Base-by-base conservation (phyloP, 2,888 invertebrate species). In the Apamea sordens region DNA sequence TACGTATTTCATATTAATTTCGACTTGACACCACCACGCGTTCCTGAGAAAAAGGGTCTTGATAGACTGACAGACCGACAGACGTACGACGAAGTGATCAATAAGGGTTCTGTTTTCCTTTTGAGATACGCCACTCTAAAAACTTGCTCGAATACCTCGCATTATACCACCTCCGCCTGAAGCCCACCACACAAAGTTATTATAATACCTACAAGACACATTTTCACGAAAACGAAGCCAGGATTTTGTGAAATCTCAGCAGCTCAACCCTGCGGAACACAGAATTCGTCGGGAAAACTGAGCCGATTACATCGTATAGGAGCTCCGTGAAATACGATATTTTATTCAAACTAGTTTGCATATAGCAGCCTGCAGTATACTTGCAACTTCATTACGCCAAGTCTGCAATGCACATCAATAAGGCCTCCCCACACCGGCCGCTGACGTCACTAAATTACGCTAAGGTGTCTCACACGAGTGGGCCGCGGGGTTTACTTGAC, bases 401-500 rank as follows among this genome's bases (percentile, higher is more conserved):
- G 81, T 69, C 88, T 85, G 77, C 85, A 85, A 73, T 71, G 86
- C 86, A 88, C 85, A 88, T 88, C 88, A 85, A 85, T 85, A 85
- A 85, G 75, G 77, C 67, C 75, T 67, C 50, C 65, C 85, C 80
- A 76, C 85, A 80, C 73, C 47, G 68, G 76, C 76, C 72, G 76
- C 70, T 85, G 85, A 85, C 85, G 77, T 85, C 75, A 68, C 77
- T 85, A 88, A 75, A 88, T 85, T 77, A 77, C 69, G 72, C 69
- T 80, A 80, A 85, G 86, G 85, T 88, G 88, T 87, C 80, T 85
- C 88, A 87, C 87, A 89, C 85, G 78, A 82, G 82, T 56, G 80
- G 89, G 89, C 88, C 88, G 88, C 89, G 88, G 86, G 80, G 79
- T 91, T 88, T 84, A 89, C 90, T 90, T 90, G 91, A 90, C 90